Base-by-base conservation (phyloP, 2,113 vertebrate species). In the Oncorhynchus gorbuscha region DNA sequence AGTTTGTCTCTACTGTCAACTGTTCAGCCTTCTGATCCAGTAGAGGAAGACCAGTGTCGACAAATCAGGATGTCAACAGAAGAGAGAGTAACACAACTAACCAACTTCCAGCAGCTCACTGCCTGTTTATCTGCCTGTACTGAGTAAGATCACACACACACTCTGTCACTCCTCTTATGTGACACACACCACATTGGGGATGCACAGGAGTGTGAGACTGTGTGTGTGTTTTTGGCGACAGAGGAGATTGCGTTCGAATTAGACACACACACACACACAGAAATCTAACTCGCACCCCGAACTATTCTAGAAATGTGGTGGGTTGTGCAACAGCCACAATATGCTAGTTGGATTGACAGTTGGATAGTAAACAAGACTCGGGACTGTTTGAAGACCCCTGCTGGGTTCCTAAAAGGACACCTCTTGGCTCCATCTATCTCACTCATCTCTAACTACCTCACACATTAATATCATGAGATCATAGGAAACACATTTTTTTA, bases 161-260 rank as follows among this genome's bases (percentile, higher is more conserved):
- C 88, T 82, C 77, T 26, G 81, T 82, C 83, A 79, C 84, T 79
- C 77, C 83, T 83, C 86, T 79, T 83, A 81, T 73, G 74, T 72
- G 83, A 80, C 72, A 71, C 30, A 76, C 70, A 61, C 71, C 83
- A 90, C 82, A 86, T 88, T 88, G 85, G 76, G 79, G 83, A 80
- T 83, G 87, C 87, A 89, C 86, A 24, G 8, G 80, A 76, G 76
- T 30, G n/a, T 83, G 28, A 80, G 81, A 81, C 83, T 83, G 65
- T 32, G 65, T 67, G 26, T 67, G 65, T 30, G 35, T 35, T 35
- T 35, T 55, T 55, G 51, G 51, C 4, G 51, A 55, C 51, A 18
- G 51, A 12, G 39, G 9, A 45, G 39, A 55, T 55, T 55, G 51
- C 16, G 3, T 55, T 55, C 11, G 18, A 24, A 26, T 28, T 12